Evolutionary conservation across 2,888 invertebrate genomes (phyloP).

Genomic region (Calameuta idolon): DNA sequence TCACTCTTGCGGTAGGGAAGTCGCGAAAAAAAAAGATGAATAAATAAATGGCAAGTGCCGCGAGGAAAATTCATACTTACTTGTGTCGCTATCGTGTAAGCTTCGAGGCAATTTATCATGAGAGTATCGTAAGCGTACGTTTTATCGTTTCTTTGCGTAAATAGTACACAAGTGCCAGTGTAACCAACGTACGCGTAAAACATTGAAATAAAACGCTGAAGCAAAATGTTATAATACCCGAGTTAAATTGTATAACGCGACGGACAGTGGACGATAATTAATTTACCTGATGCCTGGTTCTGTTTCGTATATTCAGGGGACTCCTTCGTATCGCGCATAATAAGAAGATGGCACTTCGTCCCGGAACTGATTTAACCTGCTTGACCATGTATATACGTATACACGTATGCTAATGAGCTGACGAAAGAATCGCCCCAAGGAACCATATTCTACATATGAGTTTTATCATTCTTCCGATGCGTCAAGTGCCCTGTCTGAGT

Average conservation of each 20-base stretch:
- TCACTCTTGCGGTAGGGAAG: neutral
- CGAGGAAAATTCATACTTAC: neutral
- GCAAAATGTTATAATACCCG: neutral
- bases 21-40: neutral
- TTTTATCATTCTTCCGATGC: conserved; percentile 53
- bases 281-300: neutral
- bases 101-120: neutral
- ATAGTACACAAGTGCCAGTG: neutral
- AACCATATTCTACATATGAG: conserved; percentile 41
- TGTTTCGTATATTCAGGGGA: neutral
- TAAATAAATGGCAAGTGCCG: neutral
- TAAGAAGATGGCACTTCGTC: neutral
- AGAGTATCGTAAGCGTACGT: neutral
- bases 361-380: neutral
- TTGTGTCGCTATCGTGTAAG: neutral
- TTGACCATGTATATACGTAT: neutral
- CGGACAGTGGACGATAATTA: neutral
- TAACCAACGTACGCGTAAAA: neutral
- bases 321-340: neutral
- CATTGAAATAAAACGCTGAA: neutral
- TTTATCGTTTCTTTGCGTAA: neutral
- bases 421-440: conserved; percentile 14
- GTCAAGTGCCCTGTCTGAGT: conserved; percentile 46
- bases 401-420: neutral
- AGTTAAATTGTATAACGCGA: neutral